Evolutionary conservation across 2,113 vertebrate genomes (phyloP).

Genomic region (Notiomystis cincta): DNA sequence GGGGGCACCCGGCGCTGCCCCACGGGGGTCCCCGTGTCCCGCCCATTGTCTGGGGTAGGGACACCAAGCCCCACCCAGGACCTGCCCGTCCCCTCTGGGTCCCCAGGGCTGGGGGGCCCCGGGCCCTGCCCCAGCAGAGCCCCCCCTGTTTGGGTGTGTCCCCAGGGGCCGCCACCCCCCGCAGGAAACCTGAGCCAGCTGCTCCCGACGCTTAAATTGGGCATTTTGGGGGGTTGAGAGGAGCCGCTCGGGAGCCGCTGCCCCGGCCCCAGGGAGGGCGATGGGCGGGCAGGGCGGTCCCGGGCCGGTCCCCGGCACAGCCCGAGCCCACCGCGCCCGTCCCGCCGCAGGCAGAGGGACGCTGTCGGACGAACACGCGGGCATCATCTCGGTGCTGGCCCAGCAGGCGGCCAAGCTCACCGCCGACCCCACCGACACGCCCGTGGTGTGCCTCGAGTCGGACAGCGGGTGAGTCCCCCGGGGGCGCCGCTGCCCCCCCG

Average conservation of each 20-base stretch:
- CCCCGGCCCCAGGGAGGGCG: fast-evolving
- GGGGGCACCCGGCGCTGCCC: background rate
- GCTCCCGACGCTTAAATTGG: fast-evolving
- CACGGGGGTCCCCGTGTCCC: too few species aligned
- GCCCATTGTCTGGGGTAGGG: too few species aligned
- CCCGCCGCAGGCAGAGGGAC: slow-evolving; percentile 83
- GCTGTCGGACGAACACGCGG: slow-evolving; percentile 91
- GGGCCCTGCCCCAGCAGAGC: background rate
- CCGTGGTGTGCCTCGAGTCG: slow-evolving; percentile 93
- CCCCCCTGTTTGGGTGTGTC: background rate
- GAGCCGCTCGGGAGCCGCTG: fast-evolving
- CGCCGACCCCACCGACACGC: slow-evolving; percentile 86
- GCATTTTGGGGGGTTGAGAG: background rate
- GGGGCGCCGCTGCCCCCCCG: fast-evolving
- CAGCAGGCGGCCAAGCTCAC: slow-evolving; percentile 89
- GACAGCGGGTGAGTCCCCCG: slow-evolving; percentile 83
- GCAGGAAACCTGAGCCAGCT: fast-evolving
- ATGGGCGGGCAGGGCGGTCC: fast-evolving
- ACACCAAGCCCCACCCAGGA: background rate
- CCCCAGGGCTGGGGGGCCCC: background rate
- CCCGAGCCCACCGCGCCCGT: fast-evolving
- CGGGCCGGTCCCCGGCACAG: fast-evolving
- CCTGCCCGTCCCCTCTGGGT: background rate
- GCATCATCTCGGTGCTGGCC: slow-evolving; percentile 89
- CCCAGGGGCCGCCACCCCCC: background rate